These are phyloP conservation scores for Nycteola revayana DNA, from an alignment of 2,888 invertebrate genomes.

Conservation along the genomic window DNA sequence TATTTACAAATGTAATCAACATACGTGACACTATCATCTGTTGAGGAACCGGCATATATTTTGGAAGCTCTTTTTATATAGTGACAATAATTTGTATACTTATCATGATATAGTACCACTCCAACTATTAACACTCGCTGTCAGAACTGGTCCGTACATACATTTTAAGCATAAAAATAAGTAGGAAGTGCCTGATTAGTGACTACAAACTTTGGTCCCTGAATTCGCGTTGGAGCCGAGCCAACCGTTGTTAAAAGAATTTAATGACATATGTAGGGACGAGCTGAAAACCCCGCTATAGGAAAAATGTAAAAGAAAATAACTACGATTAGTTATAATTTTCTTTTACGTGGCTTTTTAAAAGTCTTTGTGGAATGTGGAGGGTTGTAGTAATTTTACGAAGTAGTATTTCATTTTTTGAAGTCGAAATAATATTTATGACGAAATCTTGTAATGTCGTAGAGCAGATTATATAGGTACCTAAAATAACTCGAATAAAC, in stretches of 20 bases:
- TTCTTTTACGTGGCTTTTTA: constrained; percentile 8
- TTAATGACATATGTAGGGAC: constrained; percentile 45
- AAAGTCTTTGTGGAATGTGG: too few species aligned
- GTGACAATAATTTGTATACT: too few species aligned
- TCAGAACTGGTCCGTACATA: constrained; percentile 12
- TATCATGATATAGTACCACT: constrained; percentile 26
- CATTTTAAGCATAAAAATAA: constrained; percentile 31
- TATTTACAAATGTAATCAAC: too few species aligned
- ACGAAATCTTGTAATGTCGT: too few species aligned
- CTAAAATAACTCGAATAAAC: too few species aligned
- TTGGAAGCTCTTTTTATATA: too few species aligned
- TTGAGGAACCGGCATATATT: too few species aligned
- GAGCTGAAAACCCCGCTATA: constrained; percentile 37
- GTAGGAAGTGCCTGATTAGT: constrained; percentile 53
- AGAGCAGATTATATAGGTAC: too few species aligned
- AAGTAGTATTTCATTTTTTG: too few species aligned
- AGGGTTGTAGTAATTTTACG: too few species aligned
- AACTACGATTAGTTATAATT: constrained; percentile 13
- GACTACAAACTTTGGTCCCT: constrained; percentile 51
- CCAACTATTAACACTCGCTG: constrained; percentile 39
- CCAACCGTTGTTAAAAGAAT: constrained; percentile 49
- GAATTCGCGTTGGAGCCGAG: constrained; percentile 41
- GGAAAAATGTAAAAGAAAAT: constrained; percentile 24
- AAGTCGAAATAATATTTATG: too few species aligned
- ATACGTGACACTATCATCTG: too few species aligned